A percentile compares a stretch with the other conserved stretches of the same genome.
Evolutionary conservation across 2,888 invertebrate species (phyloP).

Genomic region (Galeruca laticollis): DNA sequence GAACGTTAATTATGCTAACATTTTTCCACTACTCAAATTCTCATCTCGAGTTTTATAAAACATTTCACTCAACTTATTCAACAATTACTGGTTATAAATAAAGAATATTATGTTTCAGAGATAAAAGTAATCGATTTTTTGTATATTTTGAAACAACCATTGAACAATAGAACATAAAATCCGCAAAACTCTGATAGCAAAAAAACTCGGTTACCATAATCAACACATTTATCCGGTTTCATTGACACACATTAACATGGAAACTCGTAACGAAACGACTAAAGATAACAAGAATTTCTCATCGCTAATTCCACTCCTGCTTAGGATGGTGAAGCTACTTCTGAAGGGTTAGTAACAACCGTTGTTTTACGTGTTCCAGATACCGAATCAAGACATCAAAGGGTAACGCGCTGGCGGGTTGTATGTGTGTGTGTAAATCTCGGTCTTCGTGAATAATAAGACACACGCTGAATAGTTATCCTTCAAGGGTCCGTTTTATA

Average conservation of each 20-base stretch:
- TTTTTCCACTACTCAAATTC: too few relatives aligned
- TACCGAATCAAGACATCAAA: conserved; percentile 29
- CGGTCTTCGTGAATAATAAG: conserved; percentile 22
- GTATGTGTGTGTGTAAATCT: neutral
- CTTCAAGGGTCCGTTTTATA: conserved; percentile 22
- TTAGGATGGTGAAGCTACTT: neutral
- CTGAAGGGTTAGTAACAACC: conserved; percentile 14
- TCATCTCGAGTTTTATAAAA: too few relatives aligned
- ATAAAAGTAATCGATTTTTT: too few relatives aligned
- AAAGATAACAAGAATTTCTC: conserved; percentile 5
- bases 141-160: too few relatives aligned
- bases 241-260: neutral
- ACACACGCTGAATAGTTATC: conserved; percentile 14
- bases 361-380: conserved; percentile 25
- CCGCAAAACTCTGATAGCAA: too few relatives aligned
- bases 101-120: too few relatives aligned
- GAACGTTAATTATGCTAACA: too few relatives aligned
- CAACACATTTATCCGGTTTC: neutral
- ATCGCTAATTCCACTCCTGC: conserved; percentile 12
- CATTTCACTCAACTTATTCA: too few relatives aligned
- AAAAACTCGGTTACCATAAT: neutral
- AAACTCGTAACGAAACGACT: neutral
- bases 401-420: conserved; percentile 19
- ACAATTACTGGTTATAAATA: neutral
- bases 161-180: too few relatives aligned